Conservation (phyloP, 1,140 invertebrate genomes). For the Apis florea region DNA sequence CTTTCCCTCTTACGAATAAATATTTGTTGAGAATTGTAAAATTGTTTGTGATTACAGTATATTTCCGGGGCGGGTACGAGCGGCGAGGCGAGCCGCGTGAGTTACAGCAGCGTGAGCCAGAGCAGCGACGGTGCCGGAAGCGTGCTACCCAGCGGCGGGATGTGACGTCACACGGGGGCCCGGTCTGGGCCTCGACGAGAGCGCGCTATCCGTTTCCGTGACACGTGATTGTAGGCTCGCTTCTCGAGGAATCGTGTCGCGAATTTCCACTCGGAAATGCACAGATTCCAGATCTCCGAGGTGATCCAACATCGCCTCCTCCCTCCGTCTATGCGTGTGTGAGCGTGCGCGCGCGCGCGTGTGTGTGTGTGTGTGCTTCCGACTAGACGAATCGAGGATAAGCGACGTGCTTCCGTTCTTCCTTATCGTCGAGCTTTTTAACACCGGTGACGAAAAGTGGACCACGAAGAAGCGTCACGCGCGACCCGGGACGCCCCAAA, state of each 20-base stretch:
- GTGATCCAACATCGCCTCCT: background rate
- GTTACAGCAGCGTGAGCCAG: slow-evolving; percentile 77
- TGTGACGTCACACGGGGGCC: slow-evolving; percentile 76
- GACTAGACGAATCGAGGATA: background rate
- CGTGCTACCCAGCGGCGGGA: slow-evolving; percentile 65
- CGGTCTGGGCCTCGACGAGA: slow-evolving; percentile 74
- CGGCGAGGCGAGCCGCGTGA: slow-evolving; percentile 74
- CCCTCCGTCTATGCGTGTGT: background rate
- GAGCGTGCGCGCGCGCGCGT: no score
- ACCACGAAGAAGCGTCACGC: slow-evolving; percentile 24
- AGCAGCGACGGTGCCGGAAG: slow-evolving; percentile 72
- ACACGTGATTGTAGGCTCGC: slow-evolving; percentile 72
- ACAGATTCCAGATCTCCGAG: background rate
- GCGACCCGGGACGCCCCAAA: background rate
- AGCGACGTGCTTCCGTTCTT: background rate
- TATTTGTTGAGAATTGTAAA: slow-evolving; percentile 19
- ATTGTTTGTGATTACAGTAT: slow-evolving; percentile 72
- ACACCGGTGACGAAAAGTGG: slow-evolving; percentile 33
- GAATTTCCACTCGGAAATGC: background rate
- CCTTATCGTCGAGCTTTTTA: background rate
- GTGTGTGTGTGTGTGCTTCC: no score
- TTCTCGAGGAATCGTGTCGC: background rate
- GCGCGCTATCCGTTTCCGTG: slow-evolving; percentile 75
- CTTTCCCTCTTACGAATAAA: background rate
- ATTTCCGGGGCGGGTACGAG: slow-evolving; percentile 70